A percentile compares a stretch with the other conserved stretches of the same genome.
Conservation (phyloP, 2,797 vertebrate genomes). For the Echeneis naucrates region DNA sequence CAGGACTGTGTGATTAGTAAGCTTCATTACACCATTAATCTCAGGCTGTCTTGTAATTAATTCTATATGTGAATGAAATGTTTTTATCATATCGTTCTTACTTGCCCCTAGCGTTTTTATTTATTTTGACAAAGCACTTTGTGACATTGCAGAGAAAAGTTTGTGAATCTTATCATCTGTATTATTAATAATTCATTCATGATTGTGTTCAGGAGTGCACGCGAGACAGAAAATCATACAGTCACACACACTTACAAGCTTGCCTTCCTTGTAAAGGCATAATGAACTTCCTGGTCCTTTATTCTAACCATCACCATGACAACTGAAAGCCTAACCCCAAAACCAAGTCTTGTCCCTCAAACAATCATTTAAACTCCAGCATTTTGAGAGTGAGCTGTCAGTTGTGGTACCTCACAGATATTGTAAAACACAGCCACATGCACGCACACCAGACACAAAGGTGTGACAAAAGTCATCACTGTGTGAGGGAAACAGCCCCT, state of each 20-base stretch:
- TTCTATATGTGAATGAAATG: too few relatives aligned
- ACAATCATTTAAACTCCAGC: too few relatives aligned
- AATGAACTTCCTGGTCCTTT: background rate
- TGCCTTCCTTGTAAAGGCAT: too few relatives aligned
- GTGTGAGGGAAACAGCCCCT: background rate
- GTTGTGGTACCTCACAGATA: too few relatives aligned
- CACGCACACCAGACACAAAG: background rate
- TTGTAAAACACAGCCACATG: too few relatives aligned
- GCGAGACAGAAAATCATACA: background rate
- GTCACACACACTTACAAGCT: background rate
- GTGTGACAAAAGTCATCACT: constrained; percentile 11
- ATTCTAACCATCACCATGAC: too few relatives aligned
- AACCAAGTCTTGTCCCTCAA: too few relatives aligned
- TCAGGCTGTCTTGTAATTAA: constrained; percentile 1
- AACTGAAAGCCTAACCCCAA: too few relatives aligned
- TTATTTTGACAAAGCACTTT: too few relatives aligned
- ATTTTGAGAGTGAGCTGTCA: too few relatives aligned
- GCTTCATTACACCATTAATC: constrained; percentile 53
- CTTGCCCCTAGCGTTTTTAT: background rate
- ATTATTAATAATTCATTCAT: constrained; percentile 1
- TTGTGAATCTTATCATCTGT: too few relatives aligned
- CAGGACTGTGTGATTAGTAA: constrained; percentile 8
- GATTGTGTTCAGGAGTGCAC: background rate
- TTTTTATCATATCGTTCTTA: background rate
- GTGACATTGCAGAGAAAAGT: too few relatives aligned